Evolutionary conservation across 2,888 invertebrate genomes (phyloP).

Genomic region (Eumerus sabulonum): DNA sequence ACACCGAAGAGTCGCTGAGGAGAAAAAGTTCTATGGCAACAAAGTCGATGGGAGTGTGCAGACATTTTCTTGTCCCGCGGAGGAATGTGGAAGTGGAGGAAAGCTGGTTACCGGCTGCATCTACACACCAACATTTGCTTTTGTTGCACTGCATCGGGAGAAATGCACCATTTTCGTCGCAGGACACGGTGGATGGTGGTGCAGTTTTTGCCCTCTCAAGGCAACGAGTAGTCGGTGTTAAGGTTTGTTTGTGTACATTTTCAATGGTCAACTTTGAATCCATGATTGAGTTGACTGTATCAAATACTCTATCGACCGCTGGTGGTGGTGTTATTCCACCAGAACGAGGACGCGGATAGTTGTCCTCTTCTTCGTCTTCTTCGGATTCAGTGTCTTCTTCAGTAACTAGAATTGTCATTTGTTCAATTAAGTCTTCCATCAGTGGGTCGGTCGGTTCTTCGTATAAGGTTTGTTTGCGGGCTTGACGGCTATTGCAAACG

Average conservation of each 20-base stretch:
- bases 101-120: constrained; percentile 88
- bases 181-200: constrained; percentile 80
- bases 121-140: constrained; percentile 91
- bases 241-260: constrained; percentile 72
- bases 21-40: constrained; percentile 88
- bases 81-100: constrained; percentile 82
- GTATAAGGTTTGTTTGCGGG: constrained; percentile 81
- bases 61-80: constrained; percentile 81
- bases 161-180: constrained; percentile 85
- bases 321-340: not conserved
- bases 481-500: constrained; percentile 89
- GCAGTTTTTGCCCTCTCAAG: constrained; percentile 78
- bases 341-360: no score
- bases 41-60: constrained; percentile 85
- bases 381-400: constrained; percentile 74
- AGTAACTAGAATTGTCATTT: constrained; percentile 82
- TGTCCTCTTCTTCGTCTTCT: constrained; percentile 50
- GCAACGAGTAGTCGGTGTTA: constrained; percentile 78
- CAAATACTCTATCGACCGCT: constrained; percentile 74
- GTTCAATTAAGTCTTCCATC: constrained; percentile 85
- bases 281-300: constrained; percentile 74
- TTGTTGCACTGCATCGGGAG: constrained; percentile 87
- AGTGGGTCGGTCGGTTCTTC: constrained; percentile 80
- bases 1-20: constrained; percentile 81
- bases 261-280: constrained; percentile 77